These are phyloP conservation scores for Atractosteus spatula DNA, from an alignment of 2,113 vertebrate genomes.

Conservation along the genomic window DNA sequence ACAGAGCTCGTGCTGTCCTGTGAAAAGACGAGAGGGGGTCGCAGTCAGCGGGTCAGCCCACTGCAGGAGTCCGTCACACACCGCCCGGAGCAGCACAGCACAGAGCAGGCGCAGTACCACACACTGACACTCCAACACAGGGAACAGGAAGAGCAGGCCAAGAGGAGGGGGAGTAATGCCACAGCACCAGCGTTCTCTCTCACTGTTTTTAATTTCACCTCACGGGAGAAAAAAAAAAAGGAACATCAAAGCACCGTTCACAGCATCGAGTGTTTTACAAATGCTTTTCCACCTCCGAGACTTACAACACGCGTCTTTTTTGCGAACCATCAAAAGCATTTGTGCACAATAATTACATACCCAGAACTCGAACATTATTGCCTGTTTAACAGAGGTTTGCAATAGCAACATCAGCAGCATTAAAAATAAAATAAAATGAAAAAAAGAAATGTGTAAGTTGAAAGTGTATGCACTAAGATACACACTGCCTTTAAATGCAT, in stretches of 20 bases:
- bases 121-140: slow-evolving; percentile 4
- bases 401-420: slow-evolving; percentile 41
- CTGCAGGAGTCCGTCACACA: background rate
- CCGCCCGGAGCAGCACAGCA: background rate
- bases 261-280: slow-evolving; percentile 41
- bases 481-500: too few species aligned
- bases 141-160: background rate
- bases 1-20: slow-evolving; percentile 89
- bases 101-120: slow-evolving; percentile 1
- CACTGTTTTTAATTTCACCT: slow-evolving; percentile 31
- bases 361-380: slow-evolving; percentile 62
- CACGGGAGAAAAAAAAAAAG: slow-evolving; percentile 28
- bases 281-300: slow-evolving; percentile 48
- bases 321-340: slow-evolving; percentile 52
- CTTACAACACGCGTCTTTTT: slow-evolving; percentile 4
- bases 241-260: slow-evolving; percentile 29
- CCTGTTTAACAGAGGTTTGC: slow-evolving; percentile 43
- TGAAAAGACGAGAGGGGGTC: slow-evolving; percentile 28
- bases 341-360: slow-evolving; percentile 57
- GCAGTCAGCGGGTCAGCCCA: background rate
- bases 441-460: background rate
- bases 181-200: slow-evolving; percentile 18
- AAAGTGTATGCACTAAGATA: too few species aligned
- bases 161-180: background rate
- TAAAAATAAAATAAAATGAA: slow-evolving; percentile 29